Evolutionary conservation across 2,797 vertebrate genomes (phyloP).

Genomic region (Coracias cyanogaster): DNA sequence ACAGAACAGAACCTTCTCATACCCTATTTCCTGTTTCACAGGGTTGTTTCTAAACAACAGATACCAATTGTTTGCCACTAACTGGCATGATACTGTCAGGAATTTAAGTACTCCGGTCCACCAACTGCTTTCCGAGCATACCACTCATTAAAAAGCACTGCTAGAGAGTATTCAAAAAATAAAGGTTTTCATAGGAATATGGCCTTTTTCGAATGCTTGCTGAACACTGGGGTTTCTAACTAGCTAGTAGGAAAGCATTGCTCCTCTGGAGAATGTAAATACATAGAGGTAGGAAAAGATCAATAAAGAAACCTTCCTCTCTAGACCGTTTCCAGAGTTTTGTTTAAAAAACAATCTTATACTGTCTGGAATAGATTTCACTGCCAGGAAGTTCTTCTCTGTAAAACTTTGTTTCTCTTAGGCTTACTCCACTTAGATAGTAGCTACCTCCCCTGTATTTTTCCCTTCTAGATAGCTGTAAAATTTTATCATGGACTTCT

Average conservation of each 20-base stretch:
- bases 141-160: not conserved
- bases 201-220: not conserved
- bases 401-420: slow-evolving; percentile 2
- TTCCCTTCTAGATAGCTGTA: not conserved
- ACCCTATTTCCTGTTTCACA: not conserved
- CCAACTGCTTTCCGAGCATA: not conserved
- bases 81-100: not conserved
- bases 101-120: not conserved
- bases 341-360: not conserved
- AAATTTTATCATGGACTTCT: not conserved
- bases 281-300: not conserved
- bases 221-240: not conserved
- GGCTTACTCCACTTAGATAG: not conserved
- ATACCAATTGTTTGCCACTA: not conserved
- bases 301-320: not conserved
- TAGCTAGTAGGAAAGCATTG: not conserved
- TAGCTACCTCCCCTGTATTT: not conserved
- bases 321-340: not conserved
- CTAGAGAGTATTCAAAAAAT: not conserved
- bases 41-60: not conserved
- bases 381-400: not conserved
- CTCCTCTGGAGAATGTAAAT: not conserved
- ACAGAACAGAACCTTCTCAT: not conserved
- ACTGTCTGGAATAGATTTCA: not conserved
- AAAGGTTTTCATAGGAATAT: not conserved